Conservation (phyloP, 2,797 vertebrate genomes). For the Diplodus puntazzo region DNA sequence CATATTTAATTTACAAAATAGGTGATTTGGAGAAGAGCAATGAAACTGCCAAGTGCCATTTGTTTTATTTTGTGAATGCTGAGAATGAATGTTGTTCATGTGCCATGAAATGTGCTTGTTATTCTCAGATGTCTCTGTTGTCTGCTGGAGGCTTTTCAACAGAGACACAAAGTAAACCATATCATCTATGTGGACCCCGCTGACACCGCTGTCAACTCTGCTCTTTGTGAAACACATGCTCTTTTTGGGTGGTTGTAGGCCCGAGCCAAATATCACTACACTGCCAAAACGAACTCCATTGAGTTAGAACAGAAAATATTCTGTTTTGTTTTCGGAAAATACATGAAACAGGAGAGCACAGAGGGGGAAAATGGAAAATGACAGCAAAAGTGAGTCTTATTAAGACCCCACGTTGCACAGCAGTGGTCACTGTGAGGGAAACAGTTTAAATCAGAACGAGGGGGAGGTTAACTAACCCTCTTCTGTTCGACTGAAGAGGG, state of each 20-base stretch:
- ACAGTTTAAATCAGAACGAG: conserved; percentile 20
- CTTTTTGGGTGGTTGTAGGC: conserved; percentile 31
- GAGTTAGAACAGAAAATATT: conserved; percentile 40
- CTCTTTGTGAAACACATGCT: conserved; percentile 56
- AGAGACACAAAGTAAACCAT: conserved; percentile 53
- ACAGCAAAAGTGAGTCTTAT: conserved; percentile 20
- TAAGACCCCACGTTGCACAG: conserved; percentile 18
- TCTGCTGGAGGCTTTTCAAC: conserved; percentile 52
- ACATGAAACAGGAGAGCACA: conserved; percentile 18
- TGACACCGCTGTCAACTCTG: conserved; percentile 52
- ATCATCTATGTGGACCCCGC: conserved; percentile 58
- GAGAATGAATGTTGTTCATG: conserved; percentile 46
- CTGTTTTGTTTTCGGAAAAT: conserved; percentile 38
- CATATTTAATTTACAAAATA: conserved; percentile 58
- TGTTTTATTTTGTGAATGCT: conserved; percentile 49
- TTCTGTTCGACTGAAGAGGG: conserved; percentile 32
- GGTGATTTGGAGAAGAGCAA: conserved; percentile 31
- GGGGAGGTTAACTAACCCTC: conserved; percentile 43
- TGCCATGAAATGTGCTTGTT: conserved; percentile 55
- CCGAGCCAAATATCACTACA: conserved; percentile 33
- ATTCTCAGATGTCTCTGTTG: conserved; percentile 57
- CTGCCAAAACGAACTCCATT: conserved; percentile 44
- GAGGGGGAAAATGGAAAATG: conserved; percentile 15
- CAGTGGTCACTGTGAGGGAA: conserved; percentile 28
- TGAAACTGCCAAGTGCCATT: conserved; percentile 47